Evolutionary conservation across 1,140 invertebrate genomes (phyloP).

Genomic region (Temnothorax curvispinosus): DNA sequence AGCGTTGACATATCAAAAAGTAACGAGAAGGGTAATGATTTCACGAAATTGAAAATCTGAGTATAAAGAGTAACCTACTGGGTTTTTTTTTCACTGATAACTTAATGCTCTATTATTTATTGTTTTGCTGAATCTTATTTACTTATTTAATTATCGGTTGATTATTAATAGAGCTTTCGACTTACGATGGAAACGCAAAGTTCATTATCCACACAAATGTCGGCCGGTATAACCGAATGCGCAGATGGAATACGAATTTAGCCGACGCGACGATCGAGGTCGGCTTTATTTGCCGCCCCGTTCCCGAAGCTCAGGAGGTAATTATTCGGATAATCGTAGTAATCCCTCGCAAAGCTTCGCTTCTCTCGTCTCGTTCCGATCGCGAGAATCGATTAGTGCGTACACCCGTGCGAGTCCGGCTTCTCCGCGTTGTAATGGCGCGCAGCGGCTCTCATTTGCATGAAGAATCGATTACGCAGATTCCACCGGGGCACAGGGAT

Average conservation of each 20-base stretch:
- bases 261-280: conserved; percentile 24
- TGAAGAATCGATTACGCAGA: conserved; percentile 58
- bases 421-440: conserved; percentile 63
- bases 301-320: conserved; percentile 73
- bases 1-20: conserved; percentile 9
- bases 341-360: conserved; percentile 78
- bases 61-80: neutral
- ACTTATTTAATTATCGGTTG: neutral
- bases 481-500: neutral
- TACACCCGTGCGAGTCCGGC: conserved; percentile 62
- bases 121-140: neutral
- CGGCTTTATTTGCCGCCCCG: conserved; percentile 62
- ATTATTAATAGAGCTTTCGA: neutral
- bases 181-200: conserved; percentile 10
- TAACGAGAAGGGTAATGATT: conserved; percentile 29
- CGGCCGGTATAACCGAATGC: conserved; percentile 15
- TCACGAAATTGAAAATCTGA: neutral
- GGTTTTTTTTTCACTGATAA: neutral
- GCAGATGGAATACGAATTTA: conserved; percentile 59
- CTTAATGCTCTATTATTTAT: neutral
- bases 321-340: conserved; percentile 84
- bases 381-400: conserved; percentile 76
- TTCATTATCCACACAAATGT: conserved; percentile 43
- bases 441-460: conserved; percentile 58
- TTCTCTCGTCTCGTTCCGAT: conserved; percentile 69